Percentiles rank a stretch among this genome's conserved stretches.
phyloP scores from a whole-genome alignment of 1,140 invertebrate species.

The Colletes gigas region DNA sequence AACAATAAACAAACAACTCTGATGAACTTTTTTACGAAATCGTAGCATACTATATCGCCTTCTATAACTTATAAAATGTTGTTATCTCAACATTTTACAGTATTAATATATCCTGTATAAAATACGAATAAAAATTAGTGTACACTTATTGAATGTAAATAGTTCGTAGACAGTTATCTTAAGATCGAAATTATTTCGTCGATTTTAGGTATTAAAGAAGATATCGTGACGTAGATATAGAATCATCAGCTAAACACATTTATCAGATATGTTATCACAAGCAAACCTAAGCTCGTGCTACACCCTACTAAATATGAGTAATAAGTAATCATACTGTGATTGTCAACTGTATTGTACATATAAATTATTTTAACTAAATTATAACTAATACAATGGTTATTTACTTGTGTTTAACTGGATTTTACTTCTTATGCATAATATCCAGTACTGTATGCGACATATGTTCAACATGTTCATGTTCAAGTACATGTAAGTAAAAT shows the following conservation, averaged over 20 bases:
- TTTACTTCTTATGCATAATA: conserved; percentile 34
- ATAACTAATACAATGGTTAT: conserved; percentile 22
- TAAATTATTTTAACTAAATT: background rate
- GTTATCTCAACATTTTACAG: background rate
- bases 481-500: conserved; percentile 39
- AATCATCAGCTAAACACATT: conserved; percentile 42
- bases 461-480: conserved; percentile 56
- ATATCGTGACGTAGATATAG: conserved; percentile 24
- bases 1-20: conserved; percentile 54
- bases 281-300: conserved; percentile 9
- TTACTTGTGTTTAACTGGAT: conserved; percentile 18
- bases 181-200: background rate
- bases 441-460: conserved; percentile 49
- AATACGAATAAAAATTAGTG: conserved; percentile 5
- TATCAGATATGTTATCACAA: conserved; percentile 71
- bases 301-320: conserved; percentile 1
- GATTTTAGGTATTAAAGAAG: conserved; percentile 6
- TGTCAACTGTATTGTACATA: background rate
- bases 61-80: background rate
- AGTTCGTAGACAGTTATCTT: conserved; percentile 11
- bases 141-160: background rate
- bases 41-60: conserved; percentile 26
- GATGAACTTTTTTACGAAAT: conserved; percentile 57
- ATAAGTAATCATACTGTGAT: conserved; percentile 12
- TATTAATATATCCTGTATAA: background rate